phyloP scores from a whole-genome alignment of 2,797 vertebrate genomes.

The Gymnothorax reevesii region DNA sequence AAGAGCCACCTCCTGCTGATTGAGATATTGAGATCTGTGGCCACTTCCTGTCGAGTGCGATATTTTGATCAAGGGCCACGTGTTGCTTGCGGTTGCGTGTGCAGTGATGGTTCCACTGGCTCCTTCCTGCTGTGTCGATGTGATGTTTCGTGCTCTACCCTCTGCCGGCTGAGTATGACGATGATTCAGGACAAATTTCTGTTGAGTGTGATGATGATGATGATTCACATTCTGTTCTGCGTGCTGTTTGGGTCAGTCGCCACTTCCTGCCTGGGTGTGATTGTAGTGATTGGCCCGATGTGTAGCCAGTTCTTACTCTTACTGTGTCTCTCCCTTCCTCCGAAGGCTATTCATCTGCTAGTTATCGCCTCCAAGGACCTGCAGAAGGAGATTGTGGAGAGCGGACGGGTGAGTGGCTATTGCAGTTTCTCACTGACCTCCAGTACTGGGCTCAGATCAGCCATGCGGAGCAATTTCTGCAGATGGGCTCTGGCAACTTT shows the following conservation, averaged over 20 bases:
- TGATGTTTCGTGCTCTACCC: too few relatives aligned
- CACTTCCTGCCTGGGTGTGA: background rate
- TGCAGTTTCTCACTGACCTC: background rate
- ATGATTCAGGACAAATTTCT: background rate
- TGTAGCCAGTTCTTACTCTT: background rate
- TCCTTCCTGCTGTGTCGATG: too few relatives aligned
- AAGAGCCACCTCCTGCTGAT: too few relatives aligned
- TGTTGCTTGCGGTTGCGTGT: too few relatives aligned
- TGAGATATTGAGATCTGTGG: too few relatives aligned
- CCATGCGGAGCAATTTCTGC: background rate
- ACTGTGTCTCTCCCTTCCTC: constrained; percentile 9
- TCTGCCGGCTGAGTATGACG: too few relatives aligned
- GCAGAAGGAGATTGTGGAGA: constrained; percentile 95
- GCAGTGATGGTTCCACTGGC: too few relatives aligned
- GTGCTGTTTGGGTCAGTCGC: constrained; percentile 82
- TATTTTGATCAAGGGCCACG: too few relatives aligned
- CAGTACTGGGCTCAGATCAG: background rate
- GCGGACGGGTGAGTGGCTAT: constrained; percentile 80
- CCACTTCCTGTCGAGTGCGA: too few relatives aligned
- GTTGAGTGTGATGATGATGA: background rate
- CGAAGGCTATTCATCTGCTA: constrained; percentile 88
- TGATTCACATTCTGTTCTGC: too few relatives aligned
- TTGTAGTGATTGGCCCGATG: background rate
- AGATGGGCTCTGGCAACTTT: too few relatives aligned
- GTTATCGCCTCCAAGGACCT: constrained; percentile 87